Conservation (phyloP, 2,113 vertebrate species). For the Mugil cephalus region DNA sequence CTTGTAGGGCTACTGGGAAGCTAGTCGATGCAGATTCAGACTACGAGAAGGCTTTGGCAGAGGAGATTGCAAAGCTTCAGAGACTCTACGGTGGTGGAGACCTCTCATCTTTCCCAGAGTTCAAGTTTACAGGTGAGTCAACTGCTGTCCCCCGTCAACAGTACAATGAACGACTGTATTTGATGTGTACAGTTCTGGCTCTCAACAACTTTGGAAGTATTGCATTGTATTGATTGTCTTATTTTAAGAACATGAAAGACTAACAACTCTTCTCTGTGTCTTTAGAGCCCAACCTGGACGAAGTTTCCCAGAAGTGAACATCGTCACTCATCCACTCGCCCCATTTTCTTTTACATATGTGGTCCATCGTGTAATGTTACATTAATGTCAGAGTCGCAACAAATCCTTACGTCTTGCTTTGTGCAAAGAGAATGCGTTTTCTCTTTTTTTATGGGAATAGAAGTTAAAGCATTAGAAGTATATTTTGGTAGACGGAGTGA, state of each 20-base stretch:
- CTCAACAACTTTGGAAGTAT: too few relatives aligned
- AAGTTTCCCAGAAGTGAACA: conserved; percentile 76
- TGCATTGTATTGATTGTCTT: too few relatives aligned
- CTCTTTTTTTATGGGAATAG: neutral
- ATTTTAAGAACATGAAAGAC: neutral
- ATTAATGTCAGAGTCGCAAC: neutral
- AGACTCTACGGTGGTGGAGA: conserved; percentile 92
- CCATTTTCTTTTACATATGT: conserved; percentile 11
- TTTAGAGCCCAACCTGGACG: conserved; percentile 80
- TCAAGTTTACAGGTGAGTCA: conserved; percentile 90
- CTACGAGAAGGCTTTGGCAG: conserved; percentile 89
- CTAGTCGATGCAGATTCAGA: conserved; percentile 88
- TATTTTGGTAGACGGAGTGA: conserved; percentile 10
- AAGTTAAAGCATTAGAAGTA: conserved; percentile 9
- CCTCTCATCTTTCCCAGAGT: conserved; percentile 89
- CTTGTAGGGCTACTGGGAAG: conserved; percentile 83
- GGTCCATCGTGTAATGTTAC: conserved; percentile 7
- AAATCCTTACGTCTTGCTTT: conserved; percentile 1
- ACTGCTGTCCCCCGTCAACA: neutral
- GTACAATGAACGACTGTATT: neutral
- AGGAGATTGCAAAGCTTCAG: conserved; percentile 89
- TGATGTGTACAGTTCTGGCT: too few relatives aligned
- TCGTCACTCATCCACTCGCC: neutral
- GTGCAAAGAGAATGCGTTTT: conserved; percentile 14
- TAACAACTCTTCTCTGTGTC: neutral